phyloP scores from a whole-genome alignment of 2,888 invertebrate species.

The Tromatobia lineatoria region DNA sequence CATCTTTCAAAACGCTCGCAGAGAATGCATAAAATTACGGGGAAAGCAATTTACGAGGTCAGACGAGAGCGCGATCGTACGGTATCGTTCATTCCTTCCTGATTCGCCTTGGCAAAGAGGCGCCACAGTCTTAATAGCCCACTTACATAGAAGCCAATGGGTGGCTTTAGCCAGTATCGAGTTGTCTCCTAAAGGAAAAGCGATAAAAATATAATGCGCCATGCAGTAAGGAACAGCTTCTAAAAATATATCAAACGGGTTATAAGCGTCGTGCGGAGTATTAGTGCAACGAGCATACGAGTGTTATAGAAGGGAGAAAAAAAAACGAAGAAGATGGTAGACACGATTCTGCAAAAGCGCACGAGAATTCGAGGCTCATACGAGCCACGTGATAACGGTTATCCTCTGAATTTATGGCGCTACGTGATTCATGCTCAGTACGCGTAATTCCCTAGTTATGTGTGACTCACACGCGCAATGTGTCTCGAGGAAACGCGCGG shows the following conservation, averaged over 20 bases:
- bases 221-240: constrained; percentile 20
- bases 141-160: constrained; percentile 11
- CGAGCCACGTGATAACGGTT: constrained; percentile 51
- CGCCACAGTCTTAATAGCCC: constrained; percentile 16
- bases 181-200: constrained; percentile 46
- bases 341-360: background rate
- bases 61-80: background rate
- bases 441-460: constrained; percentile 76
- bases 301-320: background rate
- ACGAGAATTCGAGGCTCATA: constrained; percentile 25
- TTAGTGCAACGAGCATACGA: constrained; percentile 29
- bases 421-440: constrained; percentile 46
- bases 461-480: constrained; percentile 50
- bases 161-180: constrained; percentile 33
- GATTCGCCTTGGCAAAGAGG: background rate
- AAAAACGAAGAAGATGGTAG: background rate
- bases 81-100: background rate
- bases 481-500: constrained; percentile 16
- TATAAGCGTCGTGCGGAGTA: constrained; percentile 8
- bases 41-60: background rate
- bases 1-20: background rate
- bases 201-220: constrained; percentile 62
- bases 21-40: background rate
- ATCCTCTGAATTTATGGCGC: constrained; percentile 42
- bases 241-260: constrained; percentile 17